Conservation (phyloP, 2,888 invertebrate species). For the Erebia palarica region DNA sequence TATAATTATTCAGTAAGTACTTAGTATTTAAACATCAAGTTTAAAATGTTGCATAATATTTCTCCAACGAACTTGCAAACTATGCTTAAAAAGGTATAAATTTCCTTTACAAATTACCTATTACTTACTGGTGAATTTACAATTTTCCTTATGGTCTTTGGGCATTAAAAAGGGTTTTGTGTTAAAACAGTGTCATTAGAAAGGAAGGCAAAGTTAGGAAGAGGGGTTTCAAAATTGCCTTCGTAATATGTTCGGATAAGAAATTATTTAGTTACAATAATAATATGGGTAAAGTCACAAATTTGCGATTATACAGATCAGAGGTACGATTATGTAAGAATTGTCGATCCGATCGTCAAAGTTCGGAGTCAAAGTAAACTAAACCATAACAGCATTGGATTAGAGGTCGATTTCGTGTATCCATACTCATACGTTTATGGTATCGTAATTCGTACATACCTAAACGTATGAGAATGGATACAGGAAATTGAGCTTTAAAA, state of each 20-base stretch:
- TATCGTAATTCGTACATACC: too few relatives aligned
- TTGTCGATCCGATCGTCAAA: too few relatives aligned
- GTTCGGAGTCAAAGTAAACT: too few relatives aligned
- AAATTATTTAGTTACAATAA: background rate
- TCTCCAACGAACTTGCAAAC: background rate
- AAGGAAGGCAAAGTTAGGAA: constrained; percentile 15
- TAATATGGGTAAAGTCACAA: constrained; percentile 1
- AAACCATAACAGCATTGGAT: too few relatives aligned
- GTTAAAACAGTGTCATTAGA: background rate
- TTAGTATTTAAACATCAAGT: background rate
- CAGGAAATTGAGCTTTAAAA: too few relatives aligned
- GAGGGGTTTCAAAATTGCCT: constrained; percentile 28
- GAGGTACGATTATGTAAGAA: too few relatives aligned
- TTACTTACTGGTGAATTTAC: background rate
- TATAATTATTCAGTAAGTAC: background rate
- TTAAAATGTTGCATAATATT: background rate
- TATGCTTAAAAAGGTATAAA: background rate
- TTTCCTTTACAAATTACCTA: constrained; percentile 6
- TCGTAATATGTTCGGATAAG: constrained; percentile 15
- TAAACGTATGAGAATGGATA: too few relatives aligned
- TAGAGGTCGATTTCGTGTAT: too few relatives aligned
- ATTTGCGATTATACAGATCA: background rate
- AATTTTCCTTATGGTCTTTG: constrained; percentile 15
- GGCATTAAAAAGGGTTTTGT: constrained; percentile 2
- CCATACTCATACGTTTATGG: too few relatives aligned